A percentile compares a stretch with the other conserved stretches of the same genome.
Evolutionary conservation across 2,797 vertebrate genomes (phyloP).

Genomic region (Ispidina picta): DNA sequence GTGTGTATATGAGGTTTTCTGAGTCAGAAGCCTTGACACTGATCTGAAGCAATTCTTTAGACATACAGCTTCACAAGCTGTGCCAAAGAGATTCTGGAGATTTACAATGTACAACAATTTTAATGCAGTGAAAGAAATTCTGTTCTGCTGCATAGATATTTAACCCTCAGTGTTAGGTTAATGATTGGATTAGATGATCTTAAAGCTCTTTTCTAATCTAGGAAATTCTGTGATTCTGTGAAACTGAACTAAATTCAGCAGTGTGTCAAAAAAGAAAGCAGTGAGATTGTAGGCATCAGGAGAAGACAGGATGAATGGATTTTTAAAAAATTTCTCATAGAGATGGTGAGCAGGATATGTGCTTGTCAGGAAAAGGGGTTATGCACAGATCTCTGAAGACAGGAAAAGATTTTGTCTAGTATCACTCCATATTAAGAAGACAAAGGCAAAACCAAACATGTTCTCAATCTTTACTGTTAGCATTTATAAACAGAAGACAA

Average conservation of each 20-base stretch:
- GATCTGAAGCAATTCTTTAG: neutral
- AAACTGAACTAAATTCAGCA: neutral
- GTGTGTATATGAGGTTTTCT: neutral
- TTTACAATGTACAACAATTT: neutral
- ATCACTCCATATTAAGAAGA: neutral
- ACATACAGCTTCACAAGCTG: neutral
- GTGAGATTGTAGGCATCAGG: neutral
- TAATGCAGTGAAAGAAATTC: neutral
- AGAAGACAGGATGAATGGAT: neutral
- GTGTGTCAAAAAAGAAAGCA: neutral
- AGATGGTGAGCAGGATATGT: neutral
- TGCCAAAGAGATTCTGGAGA: neutral
- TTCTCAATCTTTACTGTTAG: neutral
- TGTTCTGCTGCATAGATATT: neutral
- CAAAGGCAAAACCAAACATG: neutral
- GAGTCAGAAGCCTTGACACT: slow-evolving; percentile 7
- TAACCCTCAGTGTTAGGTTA: neutral
- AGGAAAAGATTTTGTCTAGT: neutral
- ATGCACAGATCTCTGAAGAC: neutral
- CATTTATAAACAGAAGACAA: neutral
- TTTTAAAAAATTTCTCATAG: neutral
- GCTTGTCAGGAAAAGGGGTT: neutral
- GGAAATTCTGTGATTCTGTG: no score
- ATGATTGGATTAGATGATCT: no score
- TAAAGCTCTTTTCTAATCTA: no score